Evolutionary conservation across 1,140 invertebrate species (phyloP), one percentile per base, ranked within the genome.

Genomic region (Venustaconcha ellipsiformis): DNA sequence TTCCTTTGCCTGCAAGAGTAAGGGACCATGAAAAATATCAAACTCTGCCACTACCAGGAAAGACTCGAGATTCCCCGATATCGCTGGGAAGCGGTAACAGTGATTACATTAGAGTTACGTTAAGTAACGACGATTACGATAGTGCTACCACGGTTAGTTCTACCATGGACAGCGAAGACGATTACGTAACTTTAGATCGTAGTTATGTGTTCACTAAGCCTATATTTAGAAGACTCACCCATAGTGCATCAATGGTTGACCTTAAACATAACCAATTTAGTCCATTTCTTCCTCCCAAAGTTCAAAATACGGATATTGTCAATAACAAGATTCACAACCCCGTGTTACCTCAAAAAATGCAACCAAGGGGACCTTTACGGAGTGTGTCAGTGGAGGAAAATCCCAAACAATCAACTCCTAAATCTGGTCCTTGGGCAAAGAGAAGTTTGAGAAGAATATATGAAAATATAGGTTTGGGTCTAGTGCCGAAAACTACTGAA

Each of bases 141-240:
- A 79, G 78, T 56, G 55, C 75, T 13, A 79, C 72, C 17, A 75
- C 78, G 68, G 72, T 73, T 17, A 79, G 72, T 57, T 79, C 75
- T 11, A 77, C 74, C 55, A 57, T 79, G 48, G 77, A 78, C 57
- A 77, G 72, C 57, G 81, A 82, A 20, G 76, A 80, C 48, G 81
- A 82, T 55, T 82, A 82, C 70, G 79, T 82, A 15, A 82, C 81
- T 8, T 72, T 82, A 74, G 81, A 82, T 67, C 67, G 80, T 17
- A 82, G 77, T 57, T 82, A 82, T 67, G 74, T 77, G 57, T 75
- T 78, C 18, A 60, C 37, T 57, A 57, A 60, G 56, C 56, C 60
- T 37, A 23, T 23, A 23, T 67, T 71, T 30, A 70, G 30, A 67
- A 57, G 23, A 57, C 12, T 70, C 17, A 59, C 71, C 17, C 77